phyloP scores from a whole-genome alignment of 2,113 vertebrate species.

The Cinclus mexicanus region DNA sequence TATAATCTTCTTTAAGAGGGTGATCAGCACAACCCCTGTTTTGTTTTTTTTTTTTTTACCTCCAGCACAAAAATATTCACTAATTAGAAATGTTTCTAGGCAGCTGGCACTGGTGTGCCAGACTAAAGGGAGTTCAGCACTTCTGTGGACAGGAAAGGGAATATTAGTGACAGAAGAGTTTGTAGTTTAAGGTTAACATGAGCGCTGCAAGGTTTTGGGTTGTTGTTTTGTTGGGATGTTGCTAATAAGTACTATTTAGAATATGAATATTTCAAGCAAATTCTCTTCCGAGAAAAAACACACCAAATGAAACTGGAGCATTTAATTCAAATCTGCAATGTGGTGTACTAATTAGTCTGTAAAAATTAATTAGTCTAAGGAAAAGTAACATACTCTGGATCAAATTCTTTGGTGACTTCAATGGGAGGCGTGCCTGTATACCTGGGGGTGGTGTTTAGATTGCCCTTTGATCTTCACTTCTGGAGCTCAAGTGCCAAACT shows the following conservation, averaged over 20 bases:
- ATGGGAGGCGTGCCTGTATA: not conserved
- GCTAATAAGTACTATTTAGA: not conserved
- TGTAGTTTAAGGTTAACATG: not conserved
- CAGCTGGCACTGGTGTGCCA: not conserved
- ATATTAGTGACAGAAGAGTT: not conserved
- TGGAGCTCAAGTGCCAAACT: not conserved
- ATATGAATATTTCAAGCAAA: not conserved
- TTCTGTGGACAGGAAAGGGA: not conserved
- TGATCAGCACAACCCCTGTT: slow-evolving; percentile 82
- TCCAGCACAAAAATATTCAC: slow-evolving; percentile 35
- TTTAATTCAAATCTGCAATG: not conserved
- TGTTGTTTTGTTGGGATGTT: not conserved
- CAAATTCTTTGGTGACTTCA: slow-evolving; percentile 22
- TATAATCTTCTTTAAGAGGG: slow-evolving; percentile 71
- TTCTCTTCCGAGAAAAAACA: not conserved
- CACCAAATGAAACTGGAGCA: not conserved
- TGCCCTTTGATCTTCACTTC: slow-evolving; percentile 45
- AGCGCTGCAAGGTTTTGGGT: not conserved
- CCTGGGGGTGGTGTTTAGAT: not conserved
- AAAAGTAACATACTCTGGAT: not conserved
- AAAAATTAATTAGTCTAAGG: slow-evolving; percentile 35
- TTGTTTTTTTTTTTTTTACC: slow-evolving; percentile 46
- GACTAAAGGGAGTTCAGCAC: not conserved
- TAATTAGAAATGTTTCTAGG: slow-evolving; percentile 61
- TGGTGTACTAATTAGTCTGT: not conserved